These are phyloP conservation scores for Intellagama lesueurii DNA, from an alignment of 2,797 vertebrate species.

Conservation along the genomic window DNA sequence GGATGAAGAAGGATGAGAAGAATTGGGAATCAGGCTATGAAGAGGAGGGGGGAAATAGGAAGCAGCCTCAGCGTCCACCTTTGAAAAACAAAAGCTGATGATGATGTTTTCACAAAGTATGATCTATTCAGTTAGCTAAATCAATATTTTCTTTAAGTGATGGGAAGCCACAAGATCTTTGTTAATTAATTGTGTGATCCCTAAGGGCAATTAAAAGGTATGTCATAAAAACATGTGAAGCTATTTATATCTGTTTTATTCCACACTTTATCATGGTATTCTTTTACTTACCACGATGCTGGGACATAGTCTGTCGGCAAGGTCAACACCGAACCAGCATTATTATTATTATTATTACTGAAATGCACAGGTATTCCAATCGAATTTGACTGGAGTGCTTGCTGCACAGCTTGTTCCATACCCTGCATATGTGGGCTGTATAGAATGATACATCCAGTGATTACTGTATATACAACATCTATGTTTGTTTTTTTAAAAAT, in stretches of 20 bases:
- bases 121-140: conserved; percentile 59
- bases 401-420: no score
- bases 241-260: conserved; percentile 71
- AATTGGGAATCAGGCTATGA: conserved; percentile 52
- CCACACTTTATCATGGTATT: conserved; percentile 43
- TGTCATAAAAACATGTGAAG: conserved; percentile 56
- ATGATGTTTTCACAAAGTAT: conserved; percentile 52
- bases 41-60: conserved; percentile 21
- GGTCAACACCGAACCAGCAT: not conserved
- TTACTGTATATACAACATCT: no score
- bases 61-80: conserved; percentile 23
- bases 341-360: not conserved
- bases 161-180: conserved; percentile 54
- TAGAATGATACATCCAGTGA: no score
- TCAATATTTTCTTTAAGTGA: conserved; percentile 73
- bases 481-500: no score
- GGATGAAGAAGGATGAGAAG: conserved; percentile 41
- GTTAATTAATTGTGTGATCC: conserved; percentile 72
- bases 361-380: not conserved
- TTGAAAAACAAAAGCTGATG: conserved; percentile 37
- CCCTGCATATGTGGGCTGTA: no score
- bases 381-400: not conserved
- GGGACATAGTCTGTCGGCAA: not conserved
- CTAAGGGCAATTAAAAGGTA: conserved; percentile 68
- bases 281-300: not conserved